Percentiles rank a stretch among this genome's conserved stretches.
Evolutionary conservation across 2,113 vertebrate genomes (phyloP).

Genomic region (Bubo scandiacus): DNA sequence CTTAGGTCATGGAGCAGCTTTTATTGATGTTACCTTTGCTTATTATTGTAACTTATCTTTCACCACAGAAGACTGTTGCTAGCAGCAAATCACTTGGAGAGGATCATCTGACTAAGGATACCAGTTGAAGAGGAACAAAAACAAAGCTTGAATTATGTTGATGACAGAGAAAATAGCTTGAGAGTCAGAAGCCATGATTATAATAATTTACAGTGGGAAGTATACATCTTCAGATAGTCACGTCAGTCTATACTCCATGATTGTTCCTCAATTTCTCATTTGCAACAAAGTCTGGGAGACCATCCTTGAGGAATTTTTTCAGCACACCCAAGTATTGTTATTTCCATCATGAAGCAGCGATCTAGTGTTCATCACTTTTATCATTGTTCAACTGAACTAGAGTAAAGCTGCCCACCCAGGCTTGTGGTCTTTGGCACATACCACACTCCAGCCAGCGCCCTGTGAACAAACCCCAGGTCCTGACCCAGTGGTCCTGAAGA

Average conservation of each 20-base stretch:
- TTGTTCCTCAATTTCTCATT: neutral
- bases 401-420: neutral
- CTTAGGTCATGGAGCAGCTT: neutral
- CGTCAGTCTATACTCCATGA: fast-evolving
- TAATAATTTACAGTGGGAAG: neutral
- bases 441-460: neutral
- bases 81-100: neutral
- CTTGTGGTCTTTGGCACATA: neutral
- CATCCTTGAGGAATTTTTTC: neutral
- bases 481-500: neutral
- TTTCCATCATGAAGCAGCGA: neutral
- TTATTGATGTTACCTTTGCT: neutral
- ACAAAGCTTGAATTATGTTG: neutral
- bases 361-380: neutral
- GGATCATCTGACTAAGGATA: neutral
- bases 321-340: neutral
- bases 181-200: neutral
- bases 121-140: neutral
- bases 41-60: neutral
- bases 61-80: neutral
- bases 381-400: neutral
- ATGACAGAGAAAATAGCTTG: neutral
- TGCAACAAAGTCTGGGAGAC: neutral
- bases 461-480: neutral
- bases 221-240: neutral